Conservation (phyloP, 2,888 invertebrate genomes). For the Synergus umbraculus region DNA sequence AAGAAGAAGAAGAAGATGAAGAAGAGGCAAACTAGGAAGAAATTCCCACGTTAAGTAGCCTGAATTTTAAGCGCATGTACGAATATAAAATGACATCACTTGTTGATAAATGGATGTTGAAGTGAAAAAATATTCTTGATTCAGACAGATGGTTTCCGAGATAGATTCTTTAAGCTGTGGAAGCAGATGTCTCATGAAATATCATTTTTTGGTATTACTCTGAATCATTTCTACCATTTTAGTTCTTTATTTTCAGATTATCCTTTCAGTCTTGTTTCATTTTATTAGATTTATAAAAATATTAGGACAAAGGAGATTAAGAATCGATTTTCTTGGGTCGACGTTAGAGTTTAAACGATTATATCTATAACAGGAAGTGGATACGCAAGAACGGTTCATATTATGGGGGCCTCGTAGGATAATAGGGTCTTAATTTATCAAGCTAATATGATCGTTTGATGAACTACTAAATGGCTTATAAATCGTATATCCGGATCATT, state of each 20-base stretch:
- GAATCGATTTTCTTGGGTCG: conserved; percentile 12
- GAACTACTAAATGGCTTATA: conserved; percentile 19
- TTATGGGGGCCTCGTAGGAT: conserved; percentile 19
- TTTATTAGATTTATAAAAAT: neutral
- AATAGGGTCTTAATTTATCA: conserved; percentile 33
- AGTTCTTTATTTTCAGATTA: no score
- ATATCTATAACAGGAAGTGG: conserved; percentile 32
- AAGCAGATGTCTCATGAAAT: no score
- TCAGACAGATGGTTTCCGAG: neutral
- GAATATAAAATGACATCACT: neutral
- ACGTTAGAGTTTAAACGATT: conserved; percentile 15
- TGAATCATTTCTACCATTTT: neutral
- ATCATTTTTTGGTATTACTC: neutral
- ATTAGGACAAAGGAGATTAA: neutral
- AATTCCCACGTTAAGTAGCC: neutral
- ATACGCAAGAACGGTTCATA: conserved; percentile 29
- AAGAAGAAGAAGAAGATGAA: neutral
- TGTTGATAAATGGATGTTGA: neutral
- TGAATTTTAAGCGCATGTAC: neutral
- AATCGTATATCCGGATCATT: conserved; percentile 14
- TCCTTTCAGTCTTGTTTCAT: neutral
- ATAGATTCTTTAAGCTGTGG: no score
- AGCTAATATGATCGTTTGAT: conserved; percentile 36
- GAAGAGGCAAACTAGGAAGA: neutral
- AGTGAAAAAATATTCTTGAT: neutral